Percentiles rank a stretch among this genome's conserved stretches.
phyloP scores from a whole-genome alignment of 2,888 invertebrate species.

The Calameuta idolon region DNA sequence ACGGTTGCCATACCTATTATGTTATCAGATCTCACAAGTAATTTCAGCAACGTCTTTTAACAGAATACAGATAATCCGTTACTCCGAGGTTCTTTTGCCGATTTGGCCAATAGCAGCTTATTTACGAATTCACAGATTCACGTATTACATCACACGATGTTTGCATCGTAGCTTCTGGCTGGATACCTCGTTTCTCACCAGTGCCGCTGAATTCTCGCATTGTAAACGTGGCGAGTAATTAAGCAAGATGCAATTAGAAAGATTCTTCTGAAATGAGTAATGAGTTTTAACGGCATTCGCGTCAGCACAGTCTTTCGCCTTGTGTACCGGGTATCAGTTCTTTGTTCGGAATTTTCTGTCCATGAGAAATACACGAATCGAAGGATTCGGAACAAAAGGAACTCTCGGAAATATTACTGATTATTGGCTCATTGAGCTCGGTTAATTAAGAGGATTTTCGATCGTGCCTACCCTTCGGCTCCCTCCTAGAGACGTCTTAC shows the following conservation, averaged over 20 bases:
- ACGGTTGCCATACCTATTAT: constrained; percentile 15
- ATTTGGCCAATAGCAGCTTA: neutral
- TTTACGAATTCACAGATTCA: neutral
- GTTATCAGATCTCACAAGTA: neutral
- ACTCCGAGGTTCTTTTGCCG: neutral
- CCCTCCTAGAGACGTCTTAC: neutral
- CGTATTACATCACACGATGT: neutral
- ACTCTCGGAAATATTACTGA: neutral
- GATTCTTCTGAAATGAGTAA: constrained; percentile 24
- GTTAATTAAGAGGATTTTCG: neutral
- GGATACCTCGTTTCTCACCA: neutral
- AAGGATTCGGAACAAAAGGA: neutral
- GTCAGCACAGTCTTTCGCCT: neutral
- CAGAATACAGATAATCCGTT: neutral
- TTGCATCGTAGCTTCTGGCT: neutral
- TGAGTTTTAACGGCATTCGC: neutral
- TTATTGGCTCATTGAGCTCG: neutral
- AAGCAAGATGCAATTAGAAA: constrained; percentile 24
- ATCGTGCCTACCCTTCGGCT: neutral
- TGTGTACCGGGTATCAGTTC: neutral
- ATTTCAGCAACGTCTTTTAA: neutral
- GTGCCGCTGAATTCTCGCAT: neutral
- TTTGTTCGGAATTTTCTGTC: neutral
- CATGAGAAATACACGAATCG: neutral
- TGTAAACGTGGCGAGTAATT: constrained; percentile 2